Base-by-base conservation (phyloP, 2,888 invertebrate genomes). In the Biston stratarius region DNA sequence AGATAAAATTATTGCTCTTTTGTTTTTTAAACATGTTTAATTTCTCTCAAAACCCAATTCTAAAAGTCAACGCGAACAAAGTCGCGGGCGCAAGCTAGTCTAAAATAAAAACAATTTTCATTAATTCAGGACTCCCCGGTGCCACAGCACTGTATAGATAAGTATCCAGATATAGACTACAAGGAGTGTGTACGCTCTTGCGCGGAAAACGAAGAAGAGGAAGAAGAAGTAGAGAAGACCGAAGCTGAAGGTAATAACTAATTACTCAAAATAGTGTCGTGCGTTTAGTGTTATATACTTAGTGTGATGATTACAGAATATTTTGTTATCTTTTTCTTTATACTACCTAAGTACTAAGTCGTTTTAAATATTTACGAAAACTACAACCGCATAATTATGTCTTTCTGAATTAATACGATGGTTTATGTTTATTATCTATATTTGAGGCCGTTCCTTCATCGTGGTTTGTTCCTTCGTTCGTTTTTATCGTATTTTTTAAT, bases 151-250 rank as follows among this genome's bases (percentile, higher is more conserved):
- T 90, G 90, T 68, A 66, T 79, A 15, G 77, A 79, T 9, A 80
- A 79, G 5, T 78, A 81, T 53, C 42, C 75, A 0, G 74, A 72
- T 9, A 82, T 72, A 66, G 77, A 88, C 63, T 81, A 76, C 10
- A 77, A 75, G 57, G 69, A 69, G 42, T 90, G 90, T 68, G 77
- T 79, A 70, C 87, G 86, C 64, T 71, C 75, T 9, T 90, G 90
- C 62, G 9, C 15, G 11, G 48, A 53, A 0, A 34, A 48, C 6
- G 64, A 58, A 24, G 59, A 62, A 42, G 77, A 78, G 33, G 78
- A 80, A 36, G 77, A 77, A 59, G 69, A 68, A 5, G 67, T 69
- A 70, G 74, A 72, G 53, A 76, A 74, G 49, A 71, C 69, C 34
- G 66, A 71, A 15, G 63, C 64, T 15, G 60, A 69, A 66, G 65